Percentiles rank a stretch among this genome's conserved stretches.
These are phyloP conservation scores for Formicarius rufipectus DNA, from an alignment of 2,113 vertebrate genomes.

Conservation along the genomic window DNA sequence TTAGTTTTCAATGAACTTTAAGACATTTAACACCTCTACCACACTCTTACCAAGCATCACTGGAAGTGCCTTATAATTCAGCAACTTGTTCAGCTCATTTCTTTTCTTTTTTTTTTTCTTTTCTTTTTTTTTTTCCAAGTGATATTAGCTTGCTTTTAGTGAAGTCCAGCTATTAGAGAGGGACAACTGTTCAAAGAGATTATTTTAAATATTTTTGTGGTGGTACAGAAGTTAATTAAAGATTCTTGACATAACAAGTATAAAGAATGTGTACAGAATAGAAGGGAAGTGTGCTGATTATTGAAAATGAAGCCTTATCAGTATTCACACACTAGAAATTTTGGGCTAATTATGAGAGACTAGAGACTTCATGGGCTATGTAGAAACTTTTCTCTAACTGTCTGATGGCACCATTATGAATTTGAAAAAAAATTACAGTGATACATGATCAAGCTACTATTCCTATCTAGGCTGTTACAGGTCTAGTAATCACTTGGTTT, in stretches of 20 bases:
- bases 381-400: background rate
- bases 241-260: background rate
- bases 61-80: background rate
- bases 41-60: background rate
- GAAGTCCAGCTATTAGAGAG: background rate
- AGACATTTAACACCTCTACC: background rate
- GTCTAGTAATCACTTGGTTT: background rate
- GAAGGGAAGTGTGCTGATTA: background rate
- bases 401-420: background rate
- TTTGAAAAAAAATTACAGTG: background rate
- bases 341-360: background rate
- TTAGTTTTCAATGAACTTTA: rapidly evolving
- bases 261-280: background rate
- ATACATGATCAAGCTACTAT: background rate
- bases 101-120: background rate
- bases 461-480: background rate
- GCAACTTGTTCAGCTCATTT: background rate
- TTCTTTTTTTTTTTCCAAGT: background rate
- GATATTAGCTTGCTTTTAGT: background rate
- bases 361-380: background rate
- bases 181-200: background rate
- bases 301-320: background rate
- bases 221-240: background rate
- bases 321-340: background rate
- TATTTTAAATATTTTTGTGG: background rate